Percentiles rank a stretch among this genome's conserved stretches.
These are phyloP conservation scores for Harpagus bidentatus DNA, from an alignment of 2,113 vertebrate genomes.

Conservation along the genomic window DNA sequence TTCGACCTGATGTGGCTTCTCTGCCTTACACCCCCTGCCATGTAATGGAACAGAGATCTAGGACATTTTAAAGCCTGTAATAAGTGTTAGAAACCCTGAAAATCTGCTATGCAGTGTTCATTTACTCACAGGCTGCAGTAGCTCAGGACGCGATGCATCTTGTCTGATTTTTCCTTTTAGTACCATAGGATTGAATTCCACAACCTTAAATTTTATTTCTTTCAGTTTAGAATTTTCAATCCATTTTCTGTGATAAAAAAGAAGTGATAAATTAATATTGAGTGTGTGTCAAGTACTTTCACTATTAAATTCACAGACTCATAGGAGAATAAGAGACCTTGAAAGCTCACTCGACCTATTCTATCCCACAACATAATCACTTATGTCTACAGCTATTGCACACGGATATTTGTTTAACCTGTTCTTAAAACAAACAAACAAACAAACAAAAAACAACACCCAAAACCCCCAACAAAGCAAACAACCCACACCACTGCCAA, in stretches of 20 bases:
- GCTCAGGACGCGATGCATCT: constrained; percentile 88
- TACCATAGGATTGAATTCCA: constrained; percentile 94
- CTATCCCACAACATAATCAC: neutral
- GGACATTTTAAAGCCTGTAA: neutral
- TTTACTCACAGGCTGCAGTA: constrained; percentile 91
- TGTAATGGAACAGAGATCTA: neutral
- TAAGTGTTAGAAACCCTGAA: neutral
- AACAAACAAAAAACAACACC: neutral
- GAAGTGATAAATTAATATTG: neutral
- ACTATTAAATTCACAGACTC: neutral
- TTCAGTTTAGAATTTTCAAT: constrained; percentile 88
- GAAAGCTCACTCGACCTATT: neutral
- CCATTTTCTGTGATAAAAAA: constrained; percentile 80
- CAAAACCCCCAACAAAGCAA: neutral
- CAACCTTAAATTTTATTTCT: constrained; percentile 85
- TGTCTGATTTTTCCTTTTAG: constrained; percentile 91
- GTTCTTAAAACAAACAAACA: neutral
- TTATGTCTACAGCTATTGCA: neutral
- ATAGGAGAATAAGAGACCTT: neutral
- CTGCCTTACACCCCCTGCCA: neutral
- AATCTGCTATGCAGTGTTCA: neutral
- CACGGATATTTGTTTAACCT: neutral
- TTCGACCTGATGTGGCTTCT: neutral
- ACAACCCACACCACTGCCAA: neutral
- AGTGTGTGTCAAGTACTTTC: neutral